These are phyloP conservation scores for Scomberomorus guttatus DNA, from an alignment of 2,797 vertebrate genomes.

Conservation along the genomic window DNA sequence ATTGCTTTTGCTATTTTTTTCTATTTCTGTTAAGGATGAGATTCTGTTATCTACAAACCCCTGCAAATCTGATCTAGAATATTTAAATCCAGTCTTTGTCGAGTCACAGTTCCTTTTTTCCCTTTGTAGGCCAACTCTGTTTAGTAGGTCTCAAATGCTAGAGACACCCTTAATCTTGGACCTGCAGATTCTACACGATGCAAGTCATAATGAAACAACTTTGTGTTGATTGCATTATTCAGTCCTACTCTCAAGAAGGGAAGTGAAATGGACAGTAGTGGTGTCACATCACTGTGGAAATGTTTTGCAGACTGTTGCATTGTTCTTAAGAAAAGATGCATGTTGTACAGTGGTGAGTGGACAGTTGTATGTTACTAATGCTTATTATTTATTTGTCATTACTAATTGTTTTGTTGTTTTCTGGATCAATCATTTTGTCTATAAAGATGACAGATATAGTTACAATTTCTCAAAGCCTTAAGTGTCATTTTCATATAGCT, in stretches of 20 bases:
- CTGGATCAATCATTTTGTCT: too few species aligned
- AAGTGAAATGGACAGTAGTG: constrained; percentile 29
- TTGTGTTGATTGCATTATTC: not conserved
- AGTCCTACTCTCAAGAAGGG: not conserved
- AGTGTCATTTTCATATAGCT: too few species aligned
- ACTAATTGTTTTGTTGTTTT: too few species aligned
- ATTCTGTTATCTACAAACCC: not conserved
- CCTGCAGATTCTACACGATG: not conserved
- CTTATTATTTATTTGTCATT: too few species aligned
- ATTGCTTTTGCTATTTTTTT: not conserved
- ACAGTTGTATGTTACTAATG: too few species aligned
- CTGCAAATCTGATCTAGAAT: not conserved
- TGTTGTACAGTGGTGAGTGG: not conserved
- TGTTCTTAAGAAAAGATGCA: not conserved
- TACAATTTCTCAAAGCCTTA: too few species aligned
- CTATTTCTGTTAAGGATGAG: not conserved
- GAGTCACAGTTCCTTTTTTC: constrained; percentile 1
- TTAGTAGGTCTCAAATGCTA: not conserved
- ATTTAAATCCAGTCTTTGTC: not conserved
- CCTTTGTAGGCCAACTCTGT: not conserved
- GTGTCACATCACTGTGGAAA: not conserved
- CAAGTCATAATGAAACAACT: not conserved
- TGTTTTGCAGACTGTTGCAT: not conserved
- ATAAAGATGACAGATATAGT: too few species aligned
- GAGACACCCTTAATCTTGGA: not conserved